Conservation (phyloP, 2,888 invertebrate genomes). For the Drosophila kambysellisi region DNA sequence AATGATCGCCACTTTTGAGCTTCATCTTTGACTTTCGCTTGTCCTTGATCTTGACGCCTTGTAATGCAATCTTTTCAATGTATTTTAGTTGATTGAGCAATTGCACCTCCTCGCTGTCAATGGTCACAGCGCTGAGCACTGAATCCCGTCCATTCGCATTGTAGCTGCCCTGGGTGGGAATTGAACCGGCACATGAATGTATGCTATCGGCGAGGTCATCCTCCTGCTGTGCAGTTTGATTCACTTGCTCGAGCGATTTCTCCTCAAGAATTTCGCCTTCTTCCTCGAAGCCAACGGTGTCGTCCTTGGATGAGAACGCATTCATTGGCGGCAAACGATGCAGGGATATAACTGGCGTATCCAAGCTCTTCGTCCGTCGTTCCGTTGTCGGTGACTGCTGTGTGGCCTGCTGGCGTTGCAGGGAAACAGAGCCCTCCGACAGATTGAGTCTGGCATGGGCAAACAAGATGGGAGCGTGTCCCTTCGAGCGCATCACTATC, state of each 20-base stretch:
- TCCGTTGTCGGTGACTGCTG: conserved; percentile 91
- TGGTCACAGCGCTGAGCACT: conserved; percentile 85
- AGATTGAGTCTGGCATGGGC: conserved; percentile 92
- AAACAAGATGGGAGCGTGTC: conserved; percentile 92
- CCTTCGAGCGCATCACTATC: conserved; percentile 88
- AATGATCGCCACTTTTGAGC: conserved; percentile 84
- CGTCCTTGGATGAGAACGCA: conserved; percentile 95
- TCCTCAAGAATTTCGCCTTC: conserved; percentile 88
- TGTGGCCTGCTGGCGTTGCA: conserved; percentile 91
- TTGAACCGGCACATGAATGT: conserved; percentile 85
- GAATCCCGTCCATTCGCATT: conserved; percentile 82
- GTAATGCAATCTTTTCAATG: conserved; percentile 85
- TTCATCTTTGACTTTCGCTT: conserved; percentile 85
- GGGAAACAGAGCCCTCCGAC: conserved; percentile 92
- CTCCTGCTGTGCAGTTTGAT: conserved; percentile 85
- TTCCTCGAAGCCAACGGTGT: conserved; percentile 92
- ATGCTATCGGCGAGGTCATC: conserved; percentile 86
- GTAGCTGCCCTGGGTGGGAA: conserved; percentile 83
- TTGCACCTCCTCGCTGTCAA: conserved; percentile 87
- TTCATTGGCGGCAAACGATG: conserved; percentile 92
- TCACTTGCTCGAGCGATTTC: conserved; percentile 85
- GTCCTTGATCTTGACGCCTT: conserved; percentile 85
- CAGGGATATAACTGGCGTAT: conserved; percentile 92
- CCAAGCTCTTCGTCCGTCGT: conserved; percentile 92
- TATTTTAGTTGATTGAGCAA: conserved; percentile 86